Evolutionary conservation across 1,140 invertebrate species (phyloP).

Genomic region (Harpegnathos saltator): DNA sequence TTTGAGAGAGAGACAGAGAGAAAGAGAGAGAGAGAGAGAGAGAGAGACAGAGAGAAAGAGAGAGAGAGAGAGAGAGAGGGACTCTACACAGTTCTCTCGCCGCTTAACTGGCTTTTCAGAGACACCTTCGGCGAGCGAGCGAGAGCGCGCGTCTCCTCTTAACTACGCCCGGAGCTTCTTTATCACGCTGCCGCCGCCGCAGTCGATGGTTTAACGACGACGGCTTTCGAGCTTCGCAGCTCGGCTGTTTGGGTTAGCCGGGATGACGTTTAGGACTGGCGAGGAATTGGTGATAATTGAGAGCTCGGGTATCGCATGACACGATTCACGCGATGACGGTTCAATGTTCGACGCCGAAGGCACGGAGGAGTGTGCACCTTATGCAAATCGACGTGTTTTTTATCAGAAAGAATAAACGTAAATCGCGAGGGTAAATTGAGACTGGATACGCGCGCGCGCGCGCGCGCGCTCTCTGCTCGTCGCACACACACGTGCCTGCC

Average conservation of each 20-base stretch:
- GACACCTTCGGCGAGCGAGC: slow-evolving; percentile 3
- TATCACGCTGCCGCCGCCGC: background rate
- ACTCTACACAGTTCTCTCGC: background rate
- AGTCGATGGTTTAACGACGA: slow-evolving; percentile 11
- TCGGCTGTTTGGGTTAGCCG: background rate
- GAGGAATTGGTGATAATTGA: slow-evolving; percentile 3
- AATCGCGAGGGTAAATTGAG: too few relatives aligned
- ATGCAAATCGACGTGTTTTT: too few relatives aligned
- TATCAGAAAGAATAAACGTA: too few relatives aligned
- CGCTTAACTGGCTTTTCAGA: slow-evolving; percentile 38
- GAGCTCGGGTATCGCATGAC: background rate
- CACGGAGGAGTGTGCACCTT: background rate
- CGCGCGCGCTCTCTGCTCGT: too few relatives aligned
- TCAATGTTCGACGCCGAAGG: background rate
- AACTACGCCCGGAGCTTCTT: background rate
- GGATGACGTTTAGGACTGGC: background rate
- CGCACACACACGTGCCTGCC: too few relatives aligned
- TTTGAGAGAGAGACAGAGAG: too few relatives aligned
- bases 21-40: background rate
- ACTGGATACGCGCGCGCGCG: too few relatives aligned
- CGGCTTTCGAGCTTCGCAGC: background rate
- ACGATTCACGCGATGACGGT: background rate
- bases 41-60: background rate
- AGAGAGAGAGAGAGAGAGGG: background rate
- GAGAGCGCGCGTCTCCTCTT: too few relatives aligned